Evolutionary conservation across 2,113 vertebrate species (phyloP).

Genomic region (Agapornis roseicollis): DNA sequence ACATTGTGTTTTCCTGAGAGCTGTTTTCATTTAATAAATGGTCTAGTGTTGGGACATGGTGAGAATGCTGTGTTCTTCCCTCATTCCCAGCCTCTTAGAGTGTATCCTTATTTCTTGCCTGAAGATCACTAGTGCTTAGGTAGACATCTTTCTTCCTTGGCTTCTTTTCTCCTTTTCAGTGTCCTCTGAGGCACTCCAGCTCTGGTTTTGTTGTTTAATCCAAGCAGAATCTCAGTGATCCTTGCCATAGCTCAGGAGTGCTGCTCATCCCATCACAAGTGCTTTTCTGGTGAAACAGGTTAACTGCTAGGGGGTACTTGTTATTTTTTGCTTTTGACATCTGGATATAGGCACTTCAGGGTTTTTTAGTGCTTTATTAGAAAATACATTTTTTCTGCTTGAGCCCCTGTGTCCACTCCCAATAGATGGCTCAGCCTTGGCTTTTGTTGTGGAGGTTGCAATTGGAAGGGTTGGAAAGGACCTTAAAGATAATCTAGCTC

Average conservation of each 20-base stretch:
- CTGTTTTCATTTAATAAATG: slow-evolving; percentile 5
- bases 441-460: background rate
- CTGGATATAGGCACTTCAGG: background rate
- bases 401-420: accelerated
- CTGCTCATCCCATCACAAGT: background rate
- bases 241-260: background rate
- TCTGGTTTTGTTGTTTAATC: background rate
- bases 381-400: background rate
- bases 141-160: background rate
- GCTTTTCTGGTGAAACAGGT: background rate
- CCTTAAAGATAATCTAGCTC: background rate
- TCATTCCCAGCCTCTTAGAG: background rate
- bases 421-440: background rate
- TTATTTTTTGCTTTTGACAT: background rate
- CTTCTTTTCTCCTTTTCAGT: background rate
- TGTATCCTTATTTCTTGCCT: background rate
- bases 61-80: background rate
- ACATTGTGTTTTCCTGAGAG: background rate
- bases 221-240: background rate
- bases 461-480: background rate
- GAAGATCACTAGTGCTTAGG: background rate
- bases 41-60: background rate
- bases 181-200: background rate
- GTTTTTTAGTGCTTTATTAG: background rate
- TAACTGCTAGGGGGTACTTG: background rate